phyloP scores from a whole-genome alignment of 2,888 invertebrate genomes.

The Tupiocoris notatus region DNA sequence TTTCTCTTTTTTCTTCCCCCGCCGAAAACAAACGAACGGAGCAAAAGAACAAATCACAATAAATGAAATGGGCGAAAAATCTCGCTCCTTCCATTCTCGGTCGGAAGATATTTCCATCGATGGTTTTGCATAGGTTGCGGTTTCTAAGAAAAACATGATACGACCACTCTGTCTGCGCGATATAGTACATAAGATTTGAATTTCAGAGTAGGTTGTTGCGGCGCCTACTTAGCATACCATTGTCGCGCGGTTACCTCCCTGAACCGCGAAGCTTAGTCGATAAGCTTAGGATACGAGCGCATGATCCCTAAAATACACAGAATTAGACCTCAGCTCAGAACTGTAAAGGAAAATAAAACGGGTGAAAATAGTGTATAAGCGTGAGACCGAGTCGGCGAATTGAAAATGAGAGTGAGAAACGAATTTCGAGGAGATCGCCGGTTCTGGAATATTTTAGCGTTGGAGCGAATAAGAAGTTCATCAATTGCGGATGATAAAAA shows the following conservation, averaged over 20 bases:
- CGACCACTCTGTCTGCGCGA: neutral
- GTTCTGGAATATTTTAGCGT: too few species aligned
- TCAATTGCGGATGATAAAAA: too few species aligned
- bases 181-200: neutral
- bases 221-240: neutral
- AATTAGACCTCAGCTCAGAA: neutral
- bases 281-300: neutral
- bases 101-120: neutral
- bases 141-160: neutral
- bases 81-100: neutral
- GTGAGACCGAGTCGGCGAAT: too few species aligned
- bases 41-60: neutral
- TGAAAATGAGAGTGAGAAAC: too few species aligned
- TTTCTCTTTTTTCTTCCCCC: neutral
- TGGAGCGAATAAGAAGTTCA: too few species aligned
- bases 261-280: neutral
- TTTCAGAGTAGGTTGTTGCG: neutral
- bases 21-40: neutral
- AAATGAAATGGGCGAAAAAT: neutral
- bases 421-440: too few species aligned
- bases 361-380: too few species aligned
- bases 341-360: neutral
- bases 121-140: neutral
- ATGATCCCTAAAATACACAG: neutral
- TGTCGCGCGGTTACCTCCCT: neutral